phyloP scores from a whole-genome alignment of 2,888 invertebrate species.

The Actias luna region DNA sequence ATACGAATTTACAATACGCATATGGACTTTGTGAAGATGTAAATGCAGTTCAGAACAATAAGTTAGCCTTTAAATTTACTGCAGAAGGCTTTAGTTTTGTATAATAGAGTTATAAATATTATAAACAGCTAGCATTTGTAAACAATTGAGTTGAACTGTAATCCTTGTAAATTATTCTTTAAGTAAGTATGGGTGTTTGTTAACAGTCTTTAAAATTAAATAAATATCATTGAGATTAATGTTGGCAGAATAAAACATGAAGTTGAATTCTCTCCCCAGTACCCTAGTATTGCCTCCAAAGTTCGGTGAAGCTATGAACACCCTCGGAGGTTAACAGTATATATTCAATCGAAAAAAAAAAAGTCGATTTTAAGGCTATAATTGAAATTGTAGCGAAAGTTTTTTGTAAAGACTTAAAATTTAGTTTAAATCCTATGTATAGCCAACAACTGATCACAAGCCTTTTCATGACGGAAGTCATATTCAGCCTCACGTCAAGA shows the following conservation, averaged over 20 bases:
- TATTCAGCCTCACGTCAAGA: no score
- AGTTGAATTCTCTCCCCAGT: no score
- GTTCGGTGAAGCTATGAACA: no score
- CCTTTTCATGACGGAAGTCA: no score
- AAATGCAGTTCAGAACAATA: not conserved
- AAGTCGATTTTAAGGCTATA: no score
- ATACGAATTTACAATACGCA: not conserved
- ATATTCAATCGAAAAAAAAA: no score
- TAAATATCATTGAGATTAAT: not conserved
- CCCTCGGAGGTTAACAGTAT: no score
- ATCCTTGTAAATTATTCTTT: not conserved
- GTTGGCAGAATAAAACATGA: not conserved
- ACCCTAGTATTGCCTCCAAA: no score
- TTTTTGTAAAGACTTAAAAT: no score
- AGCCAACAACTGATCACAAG: no score
- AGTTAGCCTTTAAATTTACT: slow-evolving; percentile 1
- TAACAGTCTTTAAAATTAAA: not conserved
- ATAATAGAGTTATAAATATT: slow-evolving; percentile 2
- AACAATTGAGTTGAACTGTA: not conserved
- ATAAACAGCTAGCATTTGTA: slow-evolving; percentile 3
- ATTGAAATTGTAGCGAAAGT: no score
- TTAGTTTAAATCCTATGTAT: no score
- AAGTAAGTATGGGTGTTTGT: not conserved
- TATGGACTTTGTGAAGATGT: not conserved
- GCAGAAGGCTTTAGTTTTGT: not conserved